A percentile compares a stretch with the other conserved stretches of the same genome.
These are phyloP conservation scores for Tridacna gigas DNA, from an alignment of 2,888 invertebrate species.

Conservation along the genomic window DNA sequence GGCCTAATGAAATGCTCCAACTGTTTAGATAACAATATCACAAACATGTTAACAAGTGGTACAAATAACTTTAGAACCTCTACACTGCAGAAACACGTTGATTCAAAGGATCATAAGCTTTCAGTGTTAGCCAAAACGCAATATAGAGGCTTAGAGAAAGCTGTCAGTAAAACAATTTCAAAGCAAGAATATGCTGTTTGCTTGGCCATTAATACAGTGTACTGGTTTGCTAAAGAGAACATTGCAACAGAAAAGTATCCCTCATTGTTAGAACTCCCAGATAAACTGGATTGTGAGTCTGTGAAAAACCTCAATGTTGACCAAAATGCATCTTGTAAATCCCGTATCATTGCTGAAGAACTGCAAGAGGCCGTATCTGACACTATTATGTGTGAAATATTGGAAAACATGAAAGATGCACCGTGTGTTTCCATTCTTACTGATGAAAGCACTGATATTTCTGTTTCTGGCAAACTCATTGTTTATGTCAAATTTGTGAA, in stretches of 20 bases:
- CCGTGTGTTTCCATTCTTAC: constrained; percentile 23
- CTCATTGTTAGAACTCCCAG: constrained; percentile 19
- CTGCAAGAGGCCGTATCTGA: constrained; percentile 34
- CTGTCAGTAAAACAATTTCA: constrained; percentile 4
- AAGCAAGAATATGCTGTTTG: constrained; percentile 5
- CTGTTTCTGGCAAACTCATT: constrained; percentile 31
- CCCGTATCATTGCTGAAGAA: constrained; percentile 22
- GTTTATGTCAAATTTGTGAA: constrained; percentile 32
- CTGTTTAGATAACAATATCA: constrained; percentile 13
- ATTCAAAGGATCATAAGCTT: constrained; percentile 19
- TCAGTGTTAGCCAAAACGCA: constrained; percentile 16
- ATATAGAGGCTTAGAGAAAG: constrained; percentile 2
- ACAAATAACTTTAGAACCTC: constrained; percentile 25
- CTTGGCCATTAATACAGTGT: constrained; percentile 25
- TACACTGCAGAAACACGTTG: constrained; percentile 26
- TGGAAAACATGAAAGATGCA: constrained; percentile 19
- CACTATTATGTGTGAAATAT: constrained; percentile 15
- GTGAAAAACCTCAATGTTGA: constrained; percentile 24
- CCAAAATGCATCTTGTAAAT: constrained; percentile 32
- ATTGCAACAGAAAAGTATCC: constrained; percentile 39
- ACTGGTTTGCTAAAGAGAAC: constrained; percentile 41
- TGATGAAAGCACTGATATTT: too few species aligned
- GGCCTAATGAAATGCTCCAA: constrained; percentile 14
- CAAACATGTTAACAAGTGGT: constrained; percentile 15
- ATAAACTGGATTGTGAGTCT: not conserved